These are phyloP conservation scores for Pogonocichla stellata DNA, from an alignment of 2,113 vertebrate species.

Conservation along the genomic window DNA sequence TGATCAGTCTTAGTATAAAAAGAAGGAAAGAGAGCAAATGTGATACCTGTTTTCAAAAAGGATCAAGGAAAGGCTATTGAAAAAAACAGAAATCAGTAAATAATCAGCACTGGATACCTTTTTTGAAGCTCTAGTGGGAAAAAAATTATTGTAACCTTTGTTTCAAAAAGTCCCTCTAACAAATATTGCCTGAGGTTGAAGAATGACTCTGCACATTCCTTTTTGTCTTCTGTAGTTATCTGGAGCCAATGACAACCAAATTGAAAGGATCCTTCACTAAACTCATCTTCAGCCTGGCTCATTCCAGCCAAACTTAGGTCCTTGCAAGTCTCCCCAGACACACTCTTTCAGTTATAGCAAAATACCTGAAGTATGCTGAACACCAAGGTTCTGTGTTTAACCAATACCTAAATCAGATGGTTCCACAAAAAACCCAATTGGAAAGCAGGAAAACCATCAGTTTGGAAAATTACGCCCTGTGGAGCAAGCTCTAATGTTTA, in stretches of 20 bases:
- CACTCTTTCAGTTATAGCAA: not conserved
- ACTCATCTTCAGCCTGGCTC: not conserved
- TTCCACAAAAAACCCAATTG: fast-evolving
- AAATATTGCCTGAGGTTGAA: not conserved
- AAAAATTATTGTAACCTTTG: not conserved
- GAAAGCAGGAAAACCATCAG: not conserved
- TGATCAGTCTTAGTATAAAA: not conserved
- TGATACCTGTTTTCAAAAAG: not conserved
- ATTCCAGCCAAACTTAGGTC: not conserved
- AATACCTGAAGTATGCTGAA: not conserved
- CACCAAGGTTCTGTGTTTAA: not conserved
- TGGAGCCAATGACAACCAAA: not conserved
- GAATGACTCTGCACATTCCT: not conserved
- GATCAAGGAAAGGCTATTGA: not conserved
- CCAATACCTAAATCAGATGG: not conserved
- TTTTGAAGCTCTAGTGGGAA: not conserved
- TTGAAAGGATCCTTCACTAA: not conserved
- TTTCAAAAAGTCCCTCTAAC: not conserved
- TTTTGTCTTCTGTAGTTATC: not conserved
- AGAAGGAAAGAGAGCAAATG: not conserved
- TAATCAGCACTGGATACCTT: not conserved
- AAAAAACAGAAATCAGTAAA: not conserved
- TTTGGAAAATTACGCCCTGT: not conserved
- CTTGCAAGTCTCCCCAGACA: not conserved
- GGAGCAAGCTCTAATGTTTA: not conserved